These are phyloP conservation scores for Zapornia atra DNA, from an alignment of 2,113 vertebrate species.

Conservation along the genomic window DNA sequence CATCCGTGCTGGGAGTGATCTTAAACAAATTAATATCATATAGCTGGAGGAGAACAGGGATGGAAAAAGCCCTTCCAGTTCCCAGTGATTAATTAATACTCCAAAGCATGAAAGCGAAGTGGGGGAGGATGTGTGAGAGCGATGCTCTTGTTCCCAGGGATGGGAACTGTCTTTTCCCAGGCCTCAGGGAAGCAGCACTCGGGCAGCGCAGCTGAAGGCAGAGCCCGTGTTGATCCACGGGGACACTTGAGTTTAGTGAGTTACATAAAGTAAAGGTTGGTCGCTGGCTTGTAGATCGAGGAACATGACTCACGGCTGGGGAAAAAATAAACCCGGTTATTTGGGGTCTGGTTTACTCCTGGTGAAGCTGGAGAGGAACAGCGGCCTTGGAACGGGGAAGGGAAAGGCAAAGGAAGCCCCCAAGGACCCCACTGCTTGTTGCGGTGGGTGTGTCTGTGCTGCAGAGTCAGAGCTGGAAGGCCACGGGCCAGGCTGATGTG, in stretches of 20 bases:
- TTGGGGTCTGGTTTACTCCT: not conserved
- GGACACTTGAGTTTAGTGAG: not conserved
- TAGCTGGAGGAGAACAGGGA: not conserved
- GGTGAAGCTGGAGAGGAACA: not conserved
- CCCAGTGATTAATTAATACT: not conserved
- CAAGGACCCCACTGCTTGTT: not conserved
- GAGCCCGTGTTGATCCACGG: not conserved
- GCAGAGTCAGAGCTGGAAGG: not conserved
- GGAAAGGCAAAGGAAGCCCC: not conserved
- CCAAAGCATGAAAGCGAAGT: not conserved
- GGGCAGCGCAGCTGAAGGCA: not conserved
- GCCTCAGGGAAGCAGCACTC: not conserved
- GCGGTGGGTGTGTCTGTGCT: not conserved
- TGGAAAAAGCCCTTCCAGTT: not conserved
- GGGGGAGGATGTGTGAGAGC: not conserved
- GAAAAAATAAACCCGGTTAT: not conserved
- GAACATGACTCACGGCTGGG: not conserved
- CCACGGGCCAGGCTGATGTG: fast-evolving
- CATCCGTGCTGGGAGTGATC: not conserved
- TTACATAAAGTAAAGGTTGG: not conserved
- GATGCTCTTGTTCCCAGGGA: not conserved
- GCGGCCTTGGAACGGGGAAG: not conserved
- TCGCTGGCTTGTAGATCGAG: not conserved
- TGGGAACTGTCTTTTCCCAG: not conserved
- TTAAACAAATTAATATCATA: not conserved